Conservation (phyloP, 2,888 invertebrate species). For the Agrochola lychnidis region DNA sequence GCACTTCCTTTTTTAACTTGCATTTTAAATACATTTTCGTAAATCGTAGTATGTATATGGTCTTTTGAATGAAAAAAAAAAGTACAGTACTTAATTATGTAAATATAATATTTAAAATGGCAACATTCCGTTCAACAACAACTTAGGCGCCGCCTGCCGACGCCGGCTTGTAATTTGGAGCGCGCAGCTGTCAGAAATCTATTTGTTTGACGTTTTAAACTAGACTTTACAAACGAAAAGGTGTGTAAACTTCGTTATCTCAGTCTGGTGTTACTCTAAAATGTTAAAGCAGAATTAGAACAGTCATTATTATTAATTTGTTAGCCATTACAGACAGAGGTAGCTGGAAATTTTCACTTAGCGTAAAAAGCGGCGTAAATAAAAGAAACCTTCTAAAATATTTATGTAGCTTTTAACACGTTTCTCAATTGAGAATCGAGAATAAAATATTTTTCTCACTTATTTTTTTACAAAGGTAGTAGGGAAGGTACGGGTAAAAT, state of each 20-base stretch:
- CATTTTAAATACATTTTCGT: neutral
- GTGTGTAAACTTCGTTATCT: neutral
- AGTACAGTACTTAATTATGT: too few relatives aligned
- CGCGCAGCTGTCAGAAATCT: too few relatives aligned
- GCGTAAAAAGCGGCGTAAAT: constrained; percentile 14
- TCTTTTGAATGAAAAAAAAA: neutral
- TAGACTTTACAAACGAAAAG: neutral
- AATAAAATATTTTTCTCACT: neutral
- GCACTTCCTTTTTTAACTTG: too few relatives aligned
- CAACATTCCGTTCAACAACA: too few relatives aligned
- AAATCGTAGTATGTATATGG: neutral
- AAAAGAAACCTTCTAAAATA: neutral
- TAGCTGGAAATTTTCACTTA: constrained; percentile 21
- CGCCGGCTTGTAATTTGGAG: too few relatives aligned
- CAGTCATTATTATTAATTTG: constrained; percentile 32
- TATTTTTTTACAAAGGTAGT: neutral
- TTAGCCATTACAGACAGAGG: constrained; percentile 3
- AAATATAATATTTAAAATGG: too few relatives aligned
- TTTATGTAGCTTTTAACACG: constrained; percentile 13
- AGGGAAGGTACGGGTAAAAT: neutral
- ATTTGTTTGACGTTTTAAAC: too few relatives aligned
- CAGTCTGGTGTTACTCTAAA: constrained; percentile 18
- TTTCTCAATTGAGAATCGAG: neutral
- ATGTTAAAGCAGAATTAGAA: constrained; percentile 19
- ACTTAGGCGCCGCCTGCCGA: too few relatives aligned